Evolutionary conservation across 2,797 vertebrate genomes (phyloP), one percentile per base, ranked within the genome.

Genomic region (Siniperca obscura): DNA sequence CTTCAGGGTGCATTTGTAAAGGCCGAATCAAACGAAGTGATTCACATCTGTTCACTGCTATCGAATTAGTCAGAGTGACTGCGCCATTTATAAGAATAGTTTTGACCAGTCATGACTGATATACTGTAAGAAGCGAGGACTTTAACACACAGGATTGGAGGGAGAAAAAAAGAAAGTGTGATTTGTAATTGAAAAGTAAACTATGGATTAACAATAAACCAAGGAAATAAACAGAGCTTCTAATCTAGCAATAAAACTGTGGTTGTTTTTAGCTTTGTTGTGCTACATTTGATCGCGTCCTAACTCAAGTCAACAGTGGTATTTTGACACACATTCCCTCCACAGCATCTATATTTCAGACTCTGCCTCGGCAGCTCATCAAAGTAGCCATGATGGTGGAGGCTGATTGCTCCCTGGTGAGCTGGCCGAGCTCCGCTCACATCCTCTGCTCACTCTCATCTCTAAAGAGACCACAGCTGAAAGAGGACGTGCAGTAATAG

Each of bases 361-460:
- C 34, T 78, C 55, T 60, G 62, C 62, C 78, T 69, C 70, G 73
- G 84, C 64, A 57, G 85, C 74, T 90, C 82, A 86, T 87, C 80
- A 91, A 83, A 83, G 85, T 22, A 73, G 75, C 86, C 68, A 76
- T 81, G 74, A 87, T 84, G 81, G 75, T 76, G 67, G 69, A 76
- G 56, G 84, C 85, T 93, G 92, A 95, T 92, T 93, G 91, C 81
- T 92, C 87, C 90, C 87, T 2, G 34, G 86, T 72, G 91, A 88
- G 68, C 78, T 74, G 76, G 74, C 74, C 25, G 57, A 81, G 61
- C 86, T 66, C 72, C 52, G 75, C 85, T 78, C 72, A 87, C 79
- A 85, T 87, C 88, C 85, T 86, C 86, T 76, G 73, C 66, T 74
- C 62, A 2, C 80, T 87, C 86, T 90, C 73, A 69, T 86, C 78